Base-by-base conservation (phyloP, 1,140 invertebrate genomes). In the Penaeus vannamei region DNA sequence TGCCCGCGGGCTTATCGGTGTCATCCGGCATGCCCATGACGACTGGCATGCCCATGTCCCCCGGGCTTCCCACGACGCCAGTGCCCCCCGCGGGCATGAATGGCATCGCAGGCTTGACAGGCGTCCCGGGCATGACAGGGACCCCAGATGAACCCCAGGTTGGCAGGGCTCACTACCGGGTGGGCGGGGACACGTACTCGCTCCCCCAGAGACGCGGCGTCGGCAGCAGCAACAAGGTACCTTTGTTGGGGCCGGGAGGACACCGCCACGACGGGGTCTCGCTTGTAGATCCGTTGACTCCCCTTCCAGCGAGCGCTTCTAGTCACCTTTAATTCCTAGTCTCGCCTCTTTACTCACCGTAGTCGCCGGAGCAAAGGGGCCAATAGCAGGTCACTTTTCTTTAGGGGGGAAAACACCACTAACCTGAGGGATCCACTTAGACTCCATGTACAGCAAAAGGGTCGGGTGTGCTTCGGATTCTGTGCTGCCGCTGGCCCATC, bases 171-270 rank as follows among this genome's bases (percentile, higher is more conserved):
- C 88, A 90, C 84, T 90, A 90, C 84, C 88, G 85, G 84, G 88
- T 90, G 53, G 88, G 88, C 32, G 88, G 88, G 66, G 88, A 90
- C 64, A 90, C 84, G 32, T 90, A 90, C 88, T 90, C 88, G 60
- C 32, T 90, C 84, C 88, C 88, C 29, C 88, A 86, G 84, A 85
- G 88, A 86, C 88, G 84, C 76, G 26, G n/a, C 84, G 76, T n/a
- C 84, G 81, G 81, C 86, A 88, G 60, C 86, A 88, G 76, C 86
- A 89, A 85, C 82, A 89, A 89, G 81, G 81, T 84, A 84, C 80
- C 61, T 46, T 46, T 32, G 86, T 60, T 62, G 32, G 32, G 36
- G 32, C 46, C 53, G 77, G 84, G 69, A 20, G 3, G 69, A 53
- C 17, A n/a, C 64, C n/a, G 42, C 83, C 66, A 66, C 36, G 26